A percentile compares a stretch with the other conserved stretches of the same genome.
Conservation (phyloP, 1,140 invertebrate genomes). For the Temnothorax longispinosus region DNA sequence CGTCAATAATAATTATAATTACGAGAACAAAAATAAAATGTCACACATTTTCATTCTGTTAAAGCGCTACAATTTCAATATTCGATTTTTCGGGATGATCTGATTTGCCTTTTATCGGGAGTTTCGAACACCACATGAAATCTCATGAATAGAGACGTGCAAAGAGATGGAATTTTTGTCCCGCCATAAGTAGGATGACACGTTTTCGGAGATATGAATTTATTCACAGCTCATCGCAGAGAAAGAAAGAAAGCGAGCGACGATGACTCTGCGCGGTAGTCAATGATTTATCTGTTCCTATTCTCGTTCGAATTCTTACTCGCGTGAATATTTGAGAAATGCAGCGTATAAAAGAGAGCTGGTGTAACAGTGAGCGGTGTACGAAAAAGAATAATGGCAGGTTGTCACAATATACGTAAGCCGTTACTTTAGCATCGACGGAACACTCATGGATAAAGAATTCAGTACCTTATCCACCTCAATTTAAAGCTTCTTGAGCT, state of each 20-base stretch:
- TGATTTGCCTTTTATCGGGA: slow-evolving; percentile 36
- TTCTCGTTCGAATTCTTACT: slow-evolving; percentile 48
- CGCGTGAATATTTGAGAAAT: slow-evolving; percentile 58
- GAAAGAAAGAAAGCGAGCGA: background rate
- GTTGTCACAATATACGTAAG: slow-evolving; percentile 64
- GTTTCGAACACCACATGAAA: background rate
- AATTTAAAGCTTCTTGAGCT: slow-evolving; percentile 23
- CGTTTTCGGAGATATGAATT: slow-evolving; percentile 44
- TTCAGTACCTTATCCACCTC: slow-evolving; percentile 40
- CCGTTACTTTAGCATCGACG: slow-evolving; percentile 61
- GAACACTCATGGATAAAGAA: slow-evolving; percentile 23
- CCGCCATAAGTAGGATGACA: slow-evolving; percentile 35
- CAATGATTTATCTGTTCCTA: slow-evolving; percentile 63
- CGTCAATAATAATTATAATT: background rate
- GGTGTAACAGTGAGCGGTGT: slow-evolving; percentile 36
- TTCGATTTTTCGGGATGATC: slow-evolving; percentile 1
- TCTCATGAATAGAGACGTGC: slow-evolving; percentile 4
- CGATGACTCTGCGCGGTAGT: slow-evolving; percentile 41
- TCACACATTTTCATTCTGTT: slow-evolving; percentile 2
- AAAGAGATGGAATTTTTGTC: slow-evolving; percentile 18
- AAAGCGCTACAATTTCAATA: background rate
- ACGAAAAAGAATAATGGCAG: slow-evolving; percentile 59
- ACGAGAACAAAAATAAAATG: background rate
- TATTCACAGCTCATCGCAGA: slow-evolving; percentile 36
- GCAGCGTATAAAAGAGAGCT: slow-evolving; percentile 47